Evolutionary conservation across 2,888 invertebrate genomes (phyloP), one percentile per base, ranked within the genome.

Genomic region (Craniophora ligustri): DNA sequence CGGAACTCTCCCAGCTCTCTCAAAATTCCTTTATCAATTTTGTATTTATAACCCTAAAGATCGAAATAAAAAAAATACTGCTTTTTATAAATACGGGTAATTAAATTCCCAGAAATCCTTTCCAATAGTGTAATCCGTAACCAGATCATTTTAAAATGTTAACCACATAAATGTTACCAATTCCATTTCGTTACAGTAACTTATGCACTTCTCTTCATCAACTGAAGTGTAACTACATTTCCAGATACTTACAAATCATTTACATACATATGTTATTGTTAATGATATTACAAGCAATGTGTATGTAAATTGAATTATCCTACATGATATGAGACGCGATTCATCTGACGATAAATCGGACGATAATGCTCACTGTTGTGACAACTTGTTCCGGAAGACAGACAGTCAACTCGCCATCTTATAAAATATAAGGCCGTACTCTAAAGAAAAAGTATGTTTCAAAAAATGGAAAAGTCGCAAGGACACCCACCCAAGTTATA

Each of bases 261-360:
- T 56, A 47, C 47, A 64, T 60, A 32, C 35, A 35, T 36, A 36
- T 40, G 46, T 64, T 36, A 60, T 36, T 21, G 19, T 41, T 31
- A 48, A 42, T 19, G 28, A 5, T 13, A 15, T 42, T 21, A 30
- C 61, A 34, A 1, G 48, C 42, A 14, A 60, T 67, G 21, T 34
- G 34, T 47, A 63, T 63, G 63, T 34, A 46, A 67, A 63, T 63
- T 47, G 16, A 51, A 51, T 66, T 32, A 13, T 47, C 32, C 3
- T 15, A 38, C 38, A 23, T 16, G 31, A 45, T 40, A n/a, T 45
- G 50, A 32, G 44, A 41, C 31, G 42, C 23, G 39, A 57, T 57
- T 49, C 39, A 41, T 51, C 41, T 59, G 32, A 31, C 15, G 61
- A 51, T 58, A 59, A 38, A 46, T 42, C 34, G 3, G 14, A 38